Percentiles rank a stretch among this genome's conserved stretches.
Evolutionary conservation across 2,797 vertebrate genomes (phyloP).

Genomic region (Microctenopoma steveboyesi): DNA sequence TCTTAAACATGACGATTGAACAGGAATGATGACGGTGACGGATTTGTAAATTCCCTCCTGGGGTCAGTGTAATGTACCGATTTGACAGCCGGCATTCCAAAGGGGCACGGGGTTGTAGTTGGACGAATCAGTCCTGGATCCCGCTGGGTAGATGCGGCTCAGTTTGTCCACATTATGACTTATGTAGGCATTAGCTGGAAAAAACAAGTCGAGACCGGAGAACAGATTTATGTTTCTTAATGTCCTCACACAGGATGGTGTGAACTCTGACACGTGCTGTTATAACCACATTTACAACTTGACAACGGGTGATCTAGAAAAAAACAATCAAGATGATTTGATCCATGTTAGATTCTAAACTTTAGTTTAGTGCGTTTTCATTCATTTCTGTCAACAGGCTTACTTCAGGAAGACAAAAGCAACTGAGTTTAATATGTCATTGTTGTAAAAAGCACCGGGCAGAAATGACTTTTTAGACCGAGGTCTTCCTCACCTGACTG

Average conservation of each 20-base stretch:
- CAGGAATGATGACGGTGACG: neutral
- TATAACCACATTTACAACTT: no score
- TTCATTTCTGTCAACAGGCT: neutral
- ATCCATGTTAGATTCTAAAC: no score
- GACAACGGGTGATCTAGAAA: no score
- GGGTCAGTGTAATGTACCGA: slow-evolving; percentile 38
- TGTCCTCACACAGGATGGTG: no score
- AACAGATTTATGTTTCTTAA: no score
- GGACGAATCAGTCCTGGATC: slow-evolving; percentile 92
- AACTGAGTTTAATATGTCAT: no score
- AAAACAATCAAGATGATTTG: no score
- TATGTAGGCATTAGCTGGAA: slow-evolving; percentile 84
- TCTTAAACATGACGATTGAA: neutral
- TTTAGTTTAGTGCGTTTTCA: no score
- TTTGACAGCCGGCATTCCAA: slow-evolving; percentile 95
- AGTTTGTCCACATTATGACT: slow-evolving; percentile 89
- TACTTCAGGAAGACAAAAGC: neutral
- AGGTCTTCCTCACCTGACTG: slow-evolving; percentile 84
- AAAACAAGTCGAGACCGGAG: neutral
- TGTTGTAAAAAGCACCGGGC: neutral
- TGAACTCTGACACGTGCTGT: no score
- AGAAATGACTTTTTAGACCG: neutral
- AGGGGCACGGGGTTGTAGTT: slow-evolving; percentile 92
- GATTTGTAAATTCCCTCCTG: neutral
- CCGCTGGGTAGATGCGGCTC: slow-evolving; percentile 93